Percentiles rank a stretch among this genome's conserved stretches.
Conservation (phyloP, 2,888 invertebrate genomes). For the Parochlus steinenii region DNA sequence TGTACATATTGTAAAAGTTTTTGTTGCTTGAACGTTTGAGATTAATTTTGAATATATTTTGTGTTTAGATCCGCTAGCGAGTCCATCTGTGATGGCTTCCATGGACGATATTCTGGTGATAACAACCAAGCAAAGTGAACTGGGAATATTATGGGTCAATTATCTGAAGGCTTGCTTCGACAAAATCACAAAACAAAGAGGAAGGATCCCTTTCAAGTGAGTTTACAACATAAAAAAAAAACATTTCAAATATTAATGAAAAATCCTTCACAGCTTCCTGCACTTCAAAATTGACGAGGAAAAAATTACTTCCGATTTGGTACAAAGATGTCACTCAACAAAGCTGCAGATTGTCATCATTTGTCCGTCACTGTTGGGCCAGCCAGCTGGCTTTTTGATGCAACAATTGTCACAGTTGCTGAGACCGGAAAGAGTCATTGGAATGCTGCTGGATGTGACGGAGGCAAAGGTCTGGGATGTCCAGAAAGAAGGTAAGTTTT, state of each 20-base stretch:
- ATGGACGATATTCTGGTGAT: slow-evolving; percentile 73
- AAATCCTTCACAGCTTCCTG: slow-evolving; percentile 39
- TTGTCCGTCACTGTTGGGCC: slow-evolving; percentile 54
- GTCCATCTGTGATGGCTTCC: slow-evolving; percentile 4
- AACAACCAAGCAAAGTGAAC: slow-evolving; percentile 60
- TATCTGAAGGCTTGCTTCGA: slow-evolving; percentile 70
- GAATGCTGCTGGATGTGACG: slow-evolving; percentile 64
- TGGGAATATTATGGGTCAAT: slow-evolving; percentile 63
- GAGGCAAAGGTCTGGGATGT: slow-evolving; percentile 51
- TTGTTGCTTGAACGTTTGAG: too few relatives aligned
- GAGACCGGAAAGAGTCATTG: slow-evolving; percentile 52
- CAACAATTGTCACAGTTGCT: slow-evolving; percentile 26
- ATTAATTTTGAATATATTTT: too few relatives aligned
- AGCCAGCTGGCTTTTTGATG: slow-evolving; percentile 26
- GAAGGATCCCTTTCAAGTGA: slow-evolving; percentile 65
- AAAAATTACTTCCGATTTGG: slow-evolving; percentile 31
- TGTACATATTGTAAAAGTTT: too few relatives aligned
- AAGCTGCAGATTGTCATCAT: slow-evolving; percentile 66
- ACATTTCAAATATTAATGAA: background rate
- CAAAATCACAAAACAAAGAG: slow-evolving; percentile 66
- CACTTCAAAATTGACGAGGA: slow-evolving; percentile 58
- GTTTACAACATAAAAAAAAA: slow-evolving; percentile 18
- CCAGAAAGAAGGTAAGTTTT: slow-evolving; percentile 47
- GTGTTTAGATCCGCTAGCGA: too few relatives aligned
- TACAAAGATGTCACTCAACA: slow-evolving; percentile 37